Percentiles rank a stretch among this genome's conserved stretches.
These are phyloP conservation scores for Phacellophora camtschatica DNA, from an alignment of 30 jellyfish, hydroid and myxozoan species.

Conservation along the genomic window DNA sequence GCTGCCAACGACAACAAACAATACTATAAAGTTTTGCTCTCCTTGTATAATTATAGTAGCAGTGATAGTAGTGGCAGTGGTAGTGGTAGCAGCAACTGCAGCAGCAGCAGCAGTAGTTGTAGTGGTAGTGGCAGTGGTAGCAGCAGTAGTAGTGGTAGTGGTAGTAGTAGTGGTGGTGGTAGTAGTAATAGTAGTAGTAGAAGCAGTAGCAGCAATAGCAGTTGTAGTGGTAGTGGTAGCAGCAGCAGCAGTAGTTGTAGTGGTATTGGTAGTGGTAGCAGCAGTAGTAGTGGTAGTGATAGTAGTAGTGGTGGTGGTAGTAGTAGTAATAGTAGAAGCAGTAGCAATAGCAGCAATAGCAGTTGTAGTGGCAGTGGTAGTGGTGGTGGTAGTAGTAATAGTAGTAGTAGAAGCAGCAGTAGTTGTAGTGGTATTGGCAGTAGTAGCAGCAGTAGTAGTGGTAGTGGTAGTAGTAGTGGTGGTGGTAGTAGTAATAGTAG, in stretches of 20 bases:
- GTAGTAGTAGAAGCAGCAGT: background rate
- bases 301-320: slow-evolving; percentile 22
- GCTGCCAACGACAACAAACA: too few relatives aligned
- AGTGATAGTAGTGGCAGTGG: slow-evolving; percentile 5
- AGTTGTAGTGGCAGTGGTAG: background rate
- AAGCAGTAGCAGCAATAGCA: slow-evolving; percentile 20
- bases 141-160: slow-evolving; percentile 20
- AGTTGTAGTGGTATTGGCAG: background rate
- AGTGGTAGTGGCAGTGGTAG: slow-evolving; percentile 39
- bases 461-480: background rate
- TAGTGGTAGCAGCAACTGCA: slow-evolving; percentile 24
- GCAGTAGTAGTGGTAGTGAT: slow-evolving; percentile 28
- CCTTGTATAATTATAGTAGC: background rate
- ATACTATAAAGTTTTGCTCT: too few relatives aligned
- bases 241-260: slow-evolving; percentile 24
- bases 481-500: background rate
- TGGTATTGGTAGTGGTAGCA: slow-evolving; percentile 13
- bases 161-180: slow-evolving; percentile 36
- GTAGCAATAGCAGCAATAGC: background rate
- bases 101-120: slow-evolving; percentile 24
- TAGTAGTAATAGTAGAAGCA: slow-evolving; percentile 7
- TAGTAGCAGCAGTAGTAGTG: background rate
- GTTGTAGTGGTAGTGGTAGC: slow-evolving; percentile 29
- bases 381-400: background rate
- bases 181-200: slow-evolving; percentile 35